A percentile compares a stretch with the other conserved stretches of the same genome.
Conservation (phyloP, 2,888 invertebrate species). For the Dione vanillae region DNA sequence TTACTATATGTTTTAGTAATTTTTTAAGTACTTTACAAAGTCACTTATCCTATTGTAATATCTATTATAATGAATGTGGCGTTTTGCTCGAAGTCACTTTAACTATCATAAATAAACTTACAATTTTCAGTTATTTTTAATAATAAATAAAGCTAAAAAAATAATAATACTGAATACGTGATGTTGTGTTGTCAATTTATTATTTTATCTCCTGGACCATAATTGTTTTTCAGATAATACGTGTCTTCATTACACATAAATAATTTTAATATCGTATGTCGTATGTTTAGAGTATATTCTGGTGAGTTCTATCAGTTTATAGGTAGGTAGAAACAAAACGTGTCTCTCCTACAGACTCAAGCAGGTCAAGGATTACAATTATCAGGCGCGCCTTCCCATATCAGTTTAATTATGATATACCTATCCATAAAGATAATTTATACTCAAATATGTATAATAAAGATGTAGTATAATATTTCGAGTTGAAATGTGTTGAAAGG, state of each 20-base stretch:
- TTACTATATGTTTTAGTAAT: not conserved
- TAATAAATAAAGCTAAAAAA: too few relatives aligned
- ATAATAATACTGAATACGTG: not conserved
- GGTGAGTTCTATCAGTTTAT: not conserved
- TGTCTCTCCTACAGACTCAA: slow-evolving; percentile 47
- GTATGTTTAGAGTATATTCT: not conserved
- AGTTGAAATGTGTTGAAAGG: not conserved
- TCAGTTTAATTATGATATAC: slow-evolving; percentile 23
- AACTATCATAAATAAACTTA: too few relatives aligned
- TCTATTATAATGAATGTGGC: too few relatives aligned
- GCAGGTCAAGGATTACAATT: slow-evolving; percentile 61
- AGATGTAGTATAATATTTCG: not conserved
- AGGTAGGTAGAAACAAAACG: slow-evolving; percentile 22
- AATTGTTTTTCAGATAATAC: not conserved
- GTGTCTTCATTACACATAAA: not conserved
- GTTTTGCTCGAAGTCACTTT: too few relatives aligned
- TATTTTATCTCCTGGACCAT: not conserved
- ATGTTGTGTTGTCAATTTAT: not conserved
- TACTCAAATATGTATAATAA: not conserved
- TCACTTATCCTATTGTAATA: too few relatives aligned
- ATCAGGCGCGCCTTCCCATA: slow-evolving; percentile 43
- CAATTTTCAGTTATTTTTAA: too few relatives aligned
- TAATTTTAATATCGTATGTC: not conserved
- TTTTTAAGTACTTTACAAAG: not conserved
- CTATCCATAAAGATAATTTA: not conserved